Evolutionary conservation across 2,113 vertebrate genomes (phyloP).

Genomic region (Calidris pugnax): DNA sequence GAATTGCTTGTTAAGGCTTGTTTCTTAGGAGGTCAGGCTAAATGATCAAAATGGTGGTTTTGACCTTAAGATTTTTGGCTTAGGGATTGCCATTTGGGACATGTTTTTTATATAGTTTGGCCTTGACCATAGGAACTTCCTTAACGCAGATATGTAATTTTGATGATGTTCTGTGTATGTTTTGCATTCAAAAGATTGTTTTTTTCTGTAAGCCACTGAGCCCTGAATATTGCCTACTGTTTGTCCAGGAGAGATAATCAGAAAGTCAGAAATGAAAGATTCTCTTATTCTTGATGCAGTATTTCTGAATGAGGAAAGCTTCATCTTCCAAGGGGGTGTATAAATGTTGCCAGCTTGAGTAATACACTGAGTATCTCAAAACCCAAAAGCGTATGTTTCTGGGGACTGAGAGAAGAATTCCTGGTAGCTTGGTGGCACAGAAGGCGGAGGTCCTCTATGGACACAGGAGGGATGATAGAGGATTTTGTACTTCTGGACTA

Average conservation of each 20-base stretch:
- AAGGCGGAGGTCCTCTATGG: not conserved
- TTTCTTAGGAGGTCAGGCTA: not conserved
- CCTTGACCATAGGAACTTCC: not conserved
- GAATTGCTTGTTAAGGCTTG: not conserved
- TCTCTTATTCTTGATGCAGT: not conserved
- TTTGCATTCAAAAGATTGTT: not conserved
- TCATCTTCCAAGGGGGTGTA: not conserved
- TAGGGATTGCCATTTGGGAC: not conserved
- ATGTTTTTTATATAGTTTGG: not conserved
- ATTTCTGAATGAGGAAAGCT: not conserved
- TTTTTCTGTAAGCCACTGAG: not conserved
- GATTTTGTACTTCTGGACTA: not conserved
- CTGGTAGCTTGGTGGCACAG: not conserved
- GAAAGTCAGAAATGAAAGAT: not conserved
- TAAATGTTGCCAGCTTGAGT: not conserved
- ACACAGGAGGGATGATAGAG: accelerated
- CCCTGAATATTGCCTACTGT: not conserved
- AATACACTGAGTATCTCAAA: not conserved
- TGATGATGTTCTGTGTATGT: not conserved
- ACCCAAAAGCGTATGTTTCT: not conserved
- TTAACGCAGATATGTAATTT: not conserved
- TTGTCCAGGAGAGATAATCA: not conserved
- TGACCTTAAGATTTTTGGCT: not conserved
- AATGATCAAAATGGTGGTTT: not conserved
- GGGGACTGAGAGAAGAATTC: not conserved